phyloP scores from a whole-genome alignment of 2,888 invertebrate species.

The Anthophora plumipes region DNA sequence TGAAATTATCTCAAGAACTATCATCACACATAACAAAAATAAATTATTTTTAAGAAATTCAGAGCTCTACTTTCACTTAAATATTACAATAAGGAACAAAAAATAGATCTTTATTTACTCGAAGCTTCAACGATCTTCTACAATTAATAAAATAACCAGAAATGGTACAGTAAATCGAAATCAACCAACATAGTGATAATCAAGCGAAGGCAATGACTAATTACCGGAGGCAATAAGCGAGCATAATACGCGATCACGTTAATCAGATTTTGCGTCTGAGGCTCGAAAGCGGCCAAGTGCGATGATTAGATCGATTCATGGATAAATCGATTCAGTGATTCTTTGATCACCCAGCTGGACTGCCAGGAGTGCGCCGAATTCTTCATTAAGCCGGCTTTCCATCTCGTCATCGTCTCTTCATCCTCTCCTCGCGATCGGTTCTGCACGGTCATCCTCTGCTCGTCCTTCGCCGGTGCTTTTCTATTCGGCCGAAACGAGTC shows the following conservation, averaged over 20 bases:
- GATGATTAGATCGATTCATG: conserved; percentile 73
- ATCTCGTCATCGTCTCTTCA: conserved; percentile 70
- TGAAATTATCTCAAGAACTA: too few relatives aligned
- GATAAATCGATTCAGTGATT: conserved; percentile 71
- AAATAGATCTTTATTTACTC: too few relatives aligned
- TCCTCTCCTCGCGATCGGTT: conserved; percentile 54
- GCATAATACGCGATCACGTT: conserved; percentile 29
- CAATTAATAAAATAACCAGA: conserved; percentile 1
- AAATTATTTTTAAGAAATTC: too few relatives aligned
- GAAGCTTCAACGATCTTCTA: too few relatives aligned
- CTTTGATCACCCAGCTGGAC: conserved; percentile 70
- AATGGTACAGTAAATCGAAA: neutral
- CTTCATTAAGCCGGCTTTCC: conserved; percentile 70
- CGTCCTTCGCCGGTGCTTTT: conserved; percentile 41
- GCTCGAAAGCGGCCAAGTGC: neutral
- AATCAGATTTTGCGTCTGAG: conserved; percentile 8
- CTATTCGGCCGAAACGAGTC: conserved; percentile 60
- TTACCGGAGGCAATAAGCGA: conserved; percentile 44
- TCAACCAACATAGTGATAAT: neutral
- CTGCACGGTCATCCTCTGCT: conserved; percentile 67
- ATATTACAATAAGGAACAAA: too few relatives aligned
- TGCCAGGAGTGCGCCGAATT: conserved; percentile 67
- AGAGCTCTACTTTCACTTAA: too few relatives aligned
- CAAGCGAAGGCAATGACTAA: conserved; percentile 32
- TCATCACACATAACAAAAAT: too few relatives aligned